Conservation (phyloP, 1,140 invertebrate genomes). For the Platyscapa corneri region DNA sequence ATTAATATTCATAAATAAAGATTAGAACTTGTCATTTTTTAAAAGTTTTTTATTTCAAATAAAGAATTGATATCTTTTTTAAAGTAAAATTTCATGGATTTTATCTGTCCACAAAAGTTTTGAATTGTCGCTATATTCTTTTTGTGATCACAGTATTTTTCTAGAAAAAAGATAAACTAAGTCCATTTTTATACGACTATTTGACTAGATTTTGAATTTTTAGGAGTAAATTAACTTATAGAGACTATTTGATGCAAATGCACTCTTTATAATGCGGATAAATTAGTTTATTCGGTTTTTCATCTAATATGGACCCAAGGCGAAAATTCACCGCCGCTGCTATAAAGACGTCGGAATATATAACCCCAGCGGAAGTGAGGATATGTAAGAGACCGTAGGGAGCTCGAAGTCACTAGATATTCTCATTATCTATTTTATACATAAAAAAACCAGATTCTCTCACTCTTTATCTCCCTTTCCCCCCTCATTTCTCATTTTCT, state of each 20-base stretch:
- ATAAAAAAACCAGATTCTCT: conserved; percentile 4
- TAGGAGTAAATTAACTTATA: conserved; percentile 31
- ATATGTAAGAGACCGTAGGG: conserved; percentile 42
- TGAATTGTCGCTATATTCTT: no score
- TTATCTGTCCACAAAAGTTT: no score
- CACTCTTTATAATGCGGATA: conserved; percentile 12
- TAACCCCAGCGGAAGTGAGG: conserved; percentile 26
- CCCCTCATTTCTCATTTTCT: no score
- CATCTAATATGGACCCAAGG: conserved; percentile 11
- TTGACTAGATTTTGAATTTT: conserved; percentile 14
- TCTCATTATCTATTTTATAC: conserved; percentile 46
- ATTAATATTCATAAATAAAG: no score
- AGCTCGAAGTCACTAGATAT: conserved; percentile 38
- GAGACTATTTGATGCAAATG: background rate
- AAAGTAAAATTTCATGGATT: no score
- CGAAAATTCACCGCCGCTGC: conserved; percentile 53
- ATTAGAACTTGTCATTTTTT: no score
- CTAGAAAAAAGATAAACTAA: no score
- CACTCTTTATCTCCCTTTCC: no score
- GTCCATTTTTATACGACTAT: background rate
- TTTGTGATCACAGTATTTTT: no score
- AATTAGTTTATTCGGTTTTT: background rate
- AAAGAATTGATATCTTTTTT: no score
- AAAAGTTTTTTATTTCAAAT: no score
- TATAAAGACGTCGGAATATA: conserved; percentile 55